These are phyloP conservation scores for Chaetogeoica ovagalla DNA, from an alignment of 2,888 invertebrate species.

Conservation along the genomic window DNA sequence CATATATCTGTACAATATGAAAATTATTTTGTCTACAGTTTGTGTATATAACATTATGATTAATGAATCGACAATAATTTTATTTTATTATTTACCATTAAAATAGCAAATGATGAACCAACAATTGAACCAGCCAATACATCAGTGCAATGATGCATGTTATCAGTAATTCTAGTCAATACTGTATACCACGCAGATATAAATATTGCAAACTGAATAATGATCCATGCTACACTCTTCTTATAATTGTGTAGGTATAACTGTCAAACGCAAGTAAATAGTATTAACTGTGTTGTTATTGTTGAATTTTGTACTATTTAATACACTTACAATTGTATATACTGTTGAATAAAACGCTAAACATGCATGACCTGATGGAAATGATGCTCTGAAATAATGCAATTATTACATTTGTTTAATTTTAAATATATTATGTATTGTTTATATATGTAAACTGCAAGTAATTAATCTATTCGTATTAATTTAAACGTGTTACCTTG, in stretches of 20 bases:
- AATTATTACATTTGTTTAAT: background rate
- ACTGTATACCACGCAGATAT: constrained; percentile 61
- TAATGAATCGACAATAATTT: background rate
- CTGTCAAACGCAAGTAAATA: constrained; percentile 61
- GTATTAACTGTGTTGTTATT: background rate
- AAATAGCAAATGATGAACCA: constrained; percentile 57
- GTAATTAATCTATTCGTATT: background rate
- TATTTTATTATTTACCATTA: constrained; percentile 56
- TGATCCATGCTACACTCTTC: constrained; percentile 71
- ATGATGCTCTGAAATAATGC: constrained; percentile 59
- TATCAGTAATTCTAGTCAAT: constrained; percentile 64
- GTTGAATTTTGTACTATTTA: constrained; percentile 3
- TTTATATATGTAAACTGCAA: too few species aligned
- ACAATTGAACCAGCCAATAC: constrained; percentile 64
- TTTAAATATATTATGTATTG: background rate
- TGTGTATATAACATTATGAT: background rate
- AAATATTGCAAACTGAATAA: constrained; percentile 62
- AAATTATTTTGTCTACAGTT: background rate
- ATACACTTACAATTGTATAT: constrained; percentile 52
- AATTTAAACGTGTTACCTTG: constrained; percentile 55
- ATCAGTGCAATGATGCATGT: constrained; percentile 68
- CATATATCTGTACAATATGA: constrained; percentile 36
- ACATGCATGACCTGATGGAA: constrained; percentile 61
- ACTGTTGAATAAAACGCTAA: constrained; percentile 58
- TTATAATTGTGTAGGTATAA: constrained; percentile 85